Conservation (phyloP, 1,140 invertebrate genomes). For the Cryptotermes secundus region DNA sequence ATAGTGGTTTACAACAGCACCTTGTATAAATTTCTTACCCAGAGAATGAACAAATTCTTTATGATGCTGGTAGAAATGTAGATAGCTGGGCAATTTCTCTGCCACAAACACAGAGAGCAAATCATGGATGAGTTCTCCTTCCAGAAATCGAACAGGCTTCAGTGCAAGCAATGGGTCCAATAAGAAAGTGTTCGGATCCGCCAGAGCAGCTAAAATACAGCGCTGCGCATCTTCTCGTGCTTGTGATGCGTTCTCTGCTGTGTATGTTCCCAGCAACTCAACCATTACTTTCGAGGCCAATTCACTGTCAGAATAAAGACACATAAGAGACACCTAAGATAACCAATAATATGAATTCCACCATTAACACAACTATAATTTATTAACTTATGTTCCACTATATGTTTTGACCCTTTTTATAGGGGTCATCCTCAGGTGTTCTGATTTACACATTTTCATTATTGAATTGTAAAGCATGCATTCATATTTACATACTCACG, state of each 20-base stretch:
- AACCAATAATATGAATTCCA: too few relatives aligned
- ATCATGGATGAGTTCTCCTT: constrained; percentile 94
- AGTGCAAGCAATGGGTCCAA: constrained; percentile 89
- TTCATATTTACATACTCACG: too few relatives aligned
- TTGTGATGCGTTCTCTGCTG: constrained; percentile 93
- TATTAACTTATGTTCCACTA: too few relatives aligned
- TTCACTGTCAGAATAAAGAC: constrained; percentile 63
- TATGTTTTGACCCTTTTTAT: too few relatives aligned
- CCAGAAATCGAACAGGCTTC: constrained; percentile 94
- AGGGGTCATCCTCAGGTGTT: too few relatives aligned
- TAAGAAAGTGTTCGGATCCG: constrained; percentile 92
- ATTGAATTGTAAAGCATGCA: too few relatives aligned
- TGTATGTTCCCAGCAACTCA: constrained; percentile 92
- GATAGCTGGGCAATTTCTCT: constrained; percentile 86
- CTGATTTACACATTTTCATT: too few relatives aligned
- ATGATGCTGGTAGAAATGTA: constrained; percentile 89
- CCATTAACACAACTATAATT: too few relatives aligned
- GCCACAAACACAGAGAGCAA: constrained; percentile 94
- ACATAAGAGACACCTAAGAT: constrained; percentile 36
- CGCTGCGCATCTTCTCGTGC: constrained; percentile 94
- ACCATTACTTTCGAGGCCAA: constrained; percentile 95
- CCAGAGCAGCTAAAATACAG: constrained; percentile 92
- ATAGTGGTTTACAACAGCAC: too few relatives aligned
- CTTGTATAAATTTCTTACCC: constrained; percentile 53
- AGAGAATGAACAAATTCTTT: constrained; percentile 90